Evolutionary conservation across 2,113 vertebrate genomes (phyloP).

Genomic region (Oryzias javanicus): DNA sequence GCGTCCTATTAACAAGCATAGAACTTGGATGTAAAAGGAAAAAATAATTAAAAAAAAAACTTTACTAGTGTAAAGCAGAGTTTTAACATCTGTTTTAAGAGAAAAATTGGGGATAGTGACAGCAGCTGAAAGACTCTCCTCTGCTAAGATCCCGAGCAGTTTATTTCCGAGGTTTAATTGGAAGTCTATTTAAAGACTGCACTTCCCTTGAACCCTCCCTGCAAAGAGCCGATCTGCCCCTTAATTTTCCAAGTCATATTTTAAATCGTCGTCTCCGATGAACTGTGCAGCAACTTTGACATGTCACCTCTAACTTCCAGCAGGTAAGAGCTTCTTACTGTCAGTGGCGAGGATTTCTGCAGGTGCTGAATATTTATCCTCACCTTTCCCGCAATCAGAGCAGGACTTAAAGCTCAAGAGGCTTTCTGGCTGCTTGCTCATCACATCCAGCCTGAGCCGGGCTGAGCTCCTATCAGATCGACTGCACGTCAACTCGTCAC

Average conservation of each 20-base stretch:
- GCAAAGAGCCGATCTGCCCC: constrained; percentile 26
- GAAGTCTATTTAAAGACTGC: constrained; percentile 44
- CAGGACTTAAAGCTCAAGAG: constrained; percentile 3
- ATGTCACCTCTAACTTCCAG: constrained; percentile 15
- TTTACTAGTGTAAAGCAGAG: not conserved
- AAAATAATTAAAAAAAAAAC: no score
- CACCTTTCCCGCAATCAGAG: constrained; percentile 10
- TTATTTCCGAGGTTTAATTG: constrained; percentile 29
- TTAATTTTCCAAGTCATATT: constrained; percentile 13
- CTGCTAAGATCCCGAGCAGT: constrained; percentile 11
- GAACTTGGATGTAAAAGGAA: no score
- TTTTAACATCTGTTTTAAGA: constrained; percentile 14
- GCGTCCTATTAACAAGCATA: no score
- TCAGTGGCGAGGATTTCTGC: not conserved
- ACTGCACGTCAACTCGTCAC: constrained; percentile 13
- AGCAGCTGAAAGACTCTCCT: constrained; percentile 2
- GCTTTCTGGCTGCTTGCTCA: constrained; percentile 23
- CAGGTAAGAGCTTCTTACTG: not conserved
- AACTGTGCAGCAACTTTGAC: constrained; percentile 12
- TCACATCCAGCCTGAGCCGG: constrained; percentile 8
- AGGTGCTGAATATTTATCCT: constrained; percentile 30
- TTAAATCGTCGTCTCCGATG: constrained; percentile 9
- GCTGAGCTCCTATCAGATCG: constrained; percentile 24
- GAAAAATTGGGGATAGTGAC: constrained; percentile 15
- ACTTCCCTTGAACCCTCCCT: constrained; percentile 43